Percentiles rank a stretch among this genome's conserved stretches.
Evolutionary conservation across 2,113 vertebrate genomes (phyloP).

Genomic region (Ciconia maguari): DNA sequence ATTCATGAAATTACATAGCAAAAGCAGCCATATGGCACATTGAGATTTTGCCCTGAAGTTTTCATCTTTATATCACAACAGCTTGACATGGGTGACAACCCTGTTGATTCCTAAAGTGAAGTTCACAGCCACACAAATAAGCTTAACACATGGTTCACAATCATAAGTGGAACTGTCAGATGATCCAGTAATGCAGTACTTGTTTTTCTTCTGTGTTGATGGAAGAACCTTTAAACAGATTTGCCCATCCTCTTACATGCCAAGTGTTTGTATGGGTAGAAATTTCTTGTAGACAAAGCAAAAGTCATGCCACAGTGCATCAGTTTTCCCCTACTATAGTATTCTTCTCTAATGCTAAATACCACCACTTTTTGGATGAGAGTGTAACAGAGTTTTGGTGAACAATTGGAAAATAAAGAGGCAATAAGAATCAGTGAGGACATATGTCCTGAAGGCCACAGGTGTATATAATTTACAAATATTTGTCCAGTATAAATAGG

Average conservation of each 20-base stretch:
- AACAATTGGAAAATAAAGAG: not conserved
- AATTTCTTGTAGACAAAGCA: not conserved
- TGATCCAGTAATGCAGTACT: not conserved
- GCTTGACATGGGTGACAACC: not conserved
- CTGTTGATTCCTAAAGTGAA: not conserved
- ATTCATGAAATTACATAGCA: not conserved
- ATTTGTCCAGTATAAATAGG: not conserved
- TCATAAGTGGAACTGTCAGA: not conserved
- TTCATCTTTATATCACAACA: conserved; percentile 22
- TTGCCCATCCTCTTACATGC: not conserved
- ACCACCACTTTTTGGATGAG: not conserved
- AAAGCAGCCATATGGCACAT: conserved; percentile 16
- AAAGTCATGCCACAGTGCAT: not conserved
- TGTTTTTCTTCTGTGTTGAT: not conserved
- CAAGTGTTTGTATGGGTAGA: not conserved
- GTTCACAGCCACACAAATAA: not conserved
- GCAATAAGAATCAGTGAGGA: not conserved
- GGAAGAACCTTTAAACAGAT: not conserved
- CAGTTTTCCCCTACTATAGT: not conserved
- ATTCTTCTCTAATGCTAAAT: not conserved
- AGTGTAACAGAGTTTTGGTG: not conserved
- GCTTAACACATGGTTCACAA: not conserved
- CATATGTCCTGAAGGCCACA: not conserved
- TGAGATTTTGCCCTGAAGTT: conserved; percentile 18
- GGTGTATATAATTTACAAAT: not conserved